A percentile compares a stretch with the other conserved stretches of the same genome.
Conservation (phyloP, 2,797 vertebrate species). For the Anableps anableps region DNA sequence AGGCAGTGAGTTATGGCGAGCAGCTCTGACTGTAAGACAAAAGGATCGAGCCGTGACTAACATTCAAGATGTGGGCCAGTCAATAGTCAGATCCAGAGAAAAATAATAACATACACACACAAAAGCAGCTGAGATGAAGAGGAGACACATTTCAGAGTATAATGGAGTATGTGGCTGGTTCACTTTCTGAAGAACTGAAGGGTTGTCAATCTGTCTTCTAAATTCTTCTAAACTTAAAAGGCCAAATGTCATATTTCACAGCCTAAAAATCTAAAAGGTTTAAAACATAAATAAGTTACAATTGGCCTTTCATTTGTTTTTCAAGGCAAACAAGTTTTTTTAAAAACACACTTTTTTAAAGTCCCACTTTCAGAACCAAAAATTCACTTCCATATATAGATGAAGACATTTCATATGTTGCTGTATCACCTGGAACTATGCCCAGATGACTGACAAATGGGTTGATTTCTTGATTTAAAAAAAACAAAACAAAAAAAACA, state of each 20-base stretch:
- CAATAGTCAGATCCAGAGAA: constrained; percentile 51
- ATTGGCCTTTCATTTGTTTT: not conserved
- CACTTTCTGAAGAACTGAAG: constrained; percentile 19
- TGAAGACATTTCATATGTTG: not conserved
- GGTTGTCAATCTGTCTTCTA: not conserved
- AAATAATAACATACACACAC: constrained; percentile 49
- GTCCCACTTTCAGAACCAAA: not conserved
- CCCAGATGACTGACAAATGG: not conserved
- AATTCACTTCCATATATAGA: not conserved
- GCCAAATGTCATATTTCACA: constrained; percentile 1
- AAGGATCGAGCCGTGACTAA: constrained; percentile 46
- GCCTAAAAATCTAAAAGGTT: not conserved
- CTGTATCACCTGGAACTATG: not conserved
- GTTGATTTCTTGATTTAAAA: not conserved
- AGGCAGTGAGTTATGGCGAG: constrained; percentile 52
- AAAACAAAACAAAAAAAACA: too few relatives aligned
- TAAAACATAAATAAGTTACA: constrained; percentile 1
- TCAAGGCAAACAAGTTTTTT: not conserved
- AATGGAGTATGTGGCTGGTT: constrained; percentile 16
- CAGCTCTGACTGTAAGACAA: constrained; percentile 68
- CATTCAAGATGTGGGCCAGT: constrained; percentile 65
- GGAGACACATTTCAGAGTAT: constrained; percentile 12
- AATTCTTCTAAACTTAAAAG: not conserved
- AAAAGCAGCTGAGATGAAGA: not conserved
- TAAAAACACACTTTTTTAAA: not conserved